phyloP scores from a whole-genome alignment of 2,888 invertebrate species.

The Trissoscelio sp. region DNA sequence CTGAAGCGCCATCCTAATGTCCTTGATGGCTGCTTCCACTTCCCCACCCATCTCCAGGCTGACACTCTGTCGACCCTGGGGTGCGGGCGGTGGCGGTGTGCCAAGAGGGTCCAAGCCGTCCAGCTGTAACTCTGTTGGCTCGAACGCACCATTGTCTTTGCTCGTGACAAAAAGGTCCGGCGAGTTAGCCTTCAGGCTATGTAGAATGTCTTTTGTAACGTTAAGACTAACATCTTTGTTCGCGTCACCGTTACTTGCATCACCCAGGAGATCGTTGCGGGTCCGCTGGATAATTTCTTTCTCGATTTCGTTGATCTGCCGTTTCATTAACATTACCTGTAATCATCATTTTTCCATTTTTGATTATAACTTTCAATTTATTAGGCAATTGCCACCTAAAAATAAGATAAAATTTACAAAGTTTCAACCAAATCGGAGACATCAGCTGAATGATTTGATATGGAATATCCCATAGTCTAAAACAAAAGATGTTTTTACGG shows the following conservation, averaged over 20 bases:
- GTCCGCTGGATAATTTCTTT: conserved; percentile 88
- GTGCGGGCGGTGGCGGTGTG: conserved; percentile 82
- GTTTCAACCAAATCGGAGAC: too few species aligned
- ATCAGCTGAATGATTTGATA: too few species aligned
- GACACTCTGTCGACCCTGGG: conserved; percentile 81
- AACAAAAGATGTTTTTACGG: too few species aligned
- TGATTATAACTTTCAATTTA: too few species aligned
- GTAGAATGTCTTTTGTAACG: conserved; percentile 79
- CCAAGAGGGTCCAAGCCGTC: conserved; percentile 90
- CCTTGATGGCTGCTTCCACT: conserved; percentile 90
- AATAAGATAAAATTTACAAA: too few species aligned
- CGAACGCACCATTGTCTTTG: conserved; percentile 80
- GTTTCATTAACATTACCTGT: conserved; percentile 86
- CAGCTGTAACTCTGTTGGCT: conserved; percentile 85
- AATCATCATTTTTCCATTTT: too few species aligned
- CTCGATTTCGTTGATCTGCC: conserved; percentile 90
- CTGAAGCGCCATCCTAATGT: conserved; percentile 91
- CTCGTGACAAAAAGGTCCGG: conserved; percentile 81
- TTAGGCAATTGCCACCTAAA: too few species aligned
- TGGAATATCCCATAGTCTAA: too few species aligned
- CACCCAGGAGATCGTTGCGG: conserved; percentile 80
- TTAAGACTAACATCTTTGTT: conserved; percentile 78
- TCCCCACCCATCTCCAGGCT: conserved; percentile 75
- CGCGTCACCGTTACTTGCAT: conserved; percentile 76
- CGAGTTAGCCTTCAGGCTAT: conserved; percentile 78